Conservation (phyloP, 1,140 invertebrate species). For the Hydropsyche tenuis region DNA sequence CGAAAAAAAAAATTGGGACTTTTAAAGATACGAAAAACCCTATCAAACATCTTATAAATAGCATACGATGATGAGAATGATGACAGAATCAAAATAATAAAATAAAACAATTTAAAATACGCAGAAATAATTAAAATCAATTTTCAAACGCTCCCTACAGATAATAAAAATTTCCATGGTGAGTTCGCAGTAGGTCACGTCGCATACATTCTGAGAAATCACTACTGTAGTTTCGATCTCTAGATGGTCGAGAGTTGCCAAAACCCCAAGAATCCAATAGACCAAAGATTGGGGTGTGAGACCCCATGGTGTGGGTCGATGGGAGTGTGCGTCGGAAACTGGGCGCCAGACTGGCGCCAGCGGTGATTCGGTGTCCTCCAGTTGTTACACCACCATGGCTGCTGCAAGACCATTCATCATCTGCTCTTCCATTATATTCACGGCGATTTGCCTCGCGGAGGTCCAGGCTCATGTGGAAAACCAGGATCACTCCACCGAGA, state of each 20-base stretch:
- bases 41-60: too few species aligned
- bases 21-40: neutral
- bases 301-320: neutral
- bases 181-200: constrained; percentile 1
- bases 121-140: too few species aligned
- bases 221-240: neutral
- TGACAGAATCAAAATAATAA: too few species aligned
- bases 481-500: neutral
- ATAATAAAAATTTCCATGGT: too few species aligned
- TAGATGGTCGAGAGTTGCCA: neutral
- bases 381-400: neutral
- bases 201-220: neutral
- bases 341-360: constrained; percentile 24
- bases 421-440: too few species aligned
- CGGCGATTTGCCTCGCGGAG: neutral
- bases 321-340: neutral
- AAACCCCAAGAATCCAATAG: neutral
- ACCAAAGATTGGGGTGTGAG: neutral
- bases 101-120: too few species aligned
- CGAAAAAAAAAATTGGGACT: neutral
- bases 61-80: too few species aligned
- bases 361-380: constrained; percentile 6
- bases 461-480: constrained; percentile 3
- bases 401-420: neutral
- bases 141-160: too few species aligned